Base-by-base conservation (phyloP, 1,140 invertebrate species). In the Onthophagus taurus region DNA sequence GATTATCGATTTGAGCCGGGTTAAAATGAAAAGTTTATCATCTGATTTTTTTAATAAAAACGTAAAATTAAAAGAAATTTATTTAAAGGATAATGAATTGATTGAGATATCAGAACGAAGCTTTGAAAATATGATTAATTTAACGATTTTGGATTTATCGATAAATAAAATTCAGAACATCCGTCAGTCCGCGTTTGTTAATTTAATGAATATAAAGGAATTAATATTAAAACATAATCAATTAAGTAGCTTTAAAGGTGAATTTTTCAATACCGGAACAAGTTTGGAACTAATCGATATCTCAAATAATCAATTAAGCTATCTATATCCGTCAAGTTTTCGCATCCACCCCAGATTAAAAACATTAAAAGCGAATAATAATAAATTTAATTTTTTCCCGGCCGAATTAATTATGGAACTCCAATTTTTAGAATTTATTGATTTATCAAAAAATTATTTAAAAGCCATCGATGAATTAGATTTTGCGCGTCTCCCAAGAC, bases 341-440 rank as follows among this genome's bases (percentile, higher is more conserved):
- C 77, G 80, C 55, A 83, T 86, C 42, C 85, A 89, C 63, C 80
- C 83, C 0, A 68, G 81, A 19, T 56, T 92, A 13, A 72, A 72
- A 31, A 66, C 72, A 58, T 75, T 92, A 7, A 72, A 74, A 36
- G 72, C 87, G 0, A 67, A 72, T 0, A 70, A 76, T 31, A 92
- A 92, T 63, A 77, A 81, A 58, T 83, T 91, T 48, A 80, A 78
- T 42, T 81, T 83, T 57, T 89, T 90, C 63, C 83, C 85, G 0
- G 80, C 83, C 8, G 85, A 90, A 61, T 70, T 88, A 26, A 77
- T 90, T 42, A 75, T 76, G 45, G 72, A 76, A 35, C 63, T 86
- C 33, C 81, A 85, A 58, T 84, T 79, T 55, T 62, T 92, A 18
- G 76, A 85, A 57, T 62, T 70, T 35, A 64, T 94, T 1, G 78